Percentiles rank a stretch among this genome's conserved stretches.
Evolutionary conservation across 2,797 vertebrate genomes (phyloP).

Genomic region (Dallia pectoralis): DNA sequence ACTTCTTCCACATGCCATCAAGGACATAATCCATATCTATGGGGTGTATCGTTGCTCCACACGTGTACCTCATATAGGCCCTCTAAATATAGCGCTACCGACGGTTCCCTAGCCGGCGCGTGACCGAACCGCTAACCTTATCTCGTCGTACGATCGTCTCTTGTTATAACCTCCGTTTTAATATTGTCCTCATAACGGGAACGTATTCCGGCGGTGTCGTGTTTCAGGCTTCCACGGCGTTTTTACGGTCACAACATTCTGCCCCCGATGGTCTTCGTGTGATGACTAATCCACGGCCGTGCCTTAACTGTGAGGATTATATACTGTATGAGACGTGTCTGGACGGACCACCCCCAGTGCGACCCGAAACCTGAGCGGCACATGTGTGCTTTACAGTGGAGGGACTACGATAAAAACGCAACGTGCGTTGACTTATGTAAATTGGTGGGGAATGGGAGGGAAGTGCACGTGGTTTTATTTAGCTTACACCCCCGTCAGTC

Average conservation of each 20-base stretch:
- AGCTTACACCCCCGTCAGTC: slow-evolving; percentile 10
- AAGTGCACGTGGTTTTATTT: slow-evolving; percentile 47
- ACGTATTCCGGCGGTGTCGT: slow-evolving; percentile 23
- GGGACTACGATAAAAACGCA: slow-evolving; percentile 30
- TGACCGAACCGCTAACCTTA: slow-evolving; percentile 20
- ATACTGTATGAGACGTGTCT: slow-evolving; percentile 25
- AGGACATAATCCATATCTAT: not conserved
- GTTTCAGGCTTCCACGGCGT: slow-evolving; percentile 32
- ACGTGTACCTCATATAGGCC: slow-evolving; percentile 36
- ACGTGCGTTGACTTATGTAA: slow-evolving; percentile 41
- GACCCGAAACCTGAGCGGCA: slow-evolving; percentile 21
- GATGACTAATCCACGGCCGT: slow-evolving; percentile 35
- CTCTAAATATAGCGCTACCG: slow-evolving; percentile 28
- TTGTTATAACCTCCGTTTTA: slow-evolving; percentile 28
- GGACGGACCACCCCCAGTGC: slow-evolving; percentile 57
- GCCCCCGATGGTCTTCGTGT: slow-evolving; percentile 18
- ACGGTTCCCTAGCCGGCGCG: slow-evolving; percentile 11
- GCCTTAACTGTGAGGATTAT: slow-evolving; percentile 46
- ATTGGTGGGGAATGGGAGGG: slow-evolving; percentile 22
- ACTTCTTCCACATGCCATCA: not conserved
- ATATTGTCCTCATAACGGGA: slow-evolving; percentile 18
- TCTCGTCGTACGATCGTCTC: slow-evolving; percentile 33
- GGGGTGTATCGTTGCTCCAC: slow-evolving; percentile 2
- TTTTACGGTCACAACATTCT: slow-evolving; percentile 12
- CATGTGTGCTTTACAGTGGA: slow-evolving; percentile 36